Base-by-base conservation (phyloP, 2,888 invertebrate species). In the Hesperia comma region DNA sequence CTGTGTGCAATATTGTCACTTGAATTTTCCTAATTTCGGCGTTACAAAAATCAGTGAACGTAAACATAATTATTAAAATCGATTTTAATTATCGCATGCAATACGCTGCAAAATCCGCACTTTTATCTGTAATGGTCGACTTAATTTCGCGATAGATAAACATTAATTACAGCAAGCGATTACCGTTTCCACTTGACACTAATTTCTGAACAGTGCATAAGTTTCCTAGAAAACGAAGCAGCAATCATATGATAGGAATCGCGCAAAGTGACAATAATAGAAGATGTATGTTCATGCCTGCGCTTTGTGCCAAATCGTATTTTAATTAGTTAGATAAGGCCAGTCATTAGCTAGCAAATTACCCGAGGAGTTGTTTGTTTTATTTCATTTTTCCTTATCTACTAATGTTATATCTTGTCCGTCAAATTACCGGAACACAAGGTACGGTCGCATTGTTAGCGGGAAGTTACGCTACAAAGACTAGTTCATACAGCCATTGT, bases 261-360 rank as follows among this genome's bases (percentile, higher is more conserved):
- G 74, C 71, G 75, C 80, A 78, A 83, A 82, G 85, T 82, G 89
- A 87, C 86, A 88, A 85, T 85, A 83, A 81, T 73, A 60, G 54
- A 72, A 74, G 73, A 71, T 68, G 72, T 73, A 72, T 71, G 72
- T 73, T 72, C 57, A 71, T 70, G 72, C 69, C 54, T 68, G 71
- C 70, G 72, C 74, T 75, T 75, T 86, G 87, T 86, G 87, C 90
- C 85, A 91, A 92, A 92, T 92, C 86, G 90, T 84, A 85, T 90
- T 91, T 92, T 92, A 92, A 92, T 92, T 92, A 90, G 84, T 69
- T 70, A 86, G 90, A 90, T 90, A 90, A 88, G 86, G 77, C 74
- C 75, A 69, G 82, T 81, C 89, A 88, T 92, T 92, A 89, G 88
- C 84, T 82, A 80, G 88, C 83, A 89, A 90, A 90, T 92, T 92